phyloP scores from a whole-genome alignment of 2,113 vertebrate genomes.

The Paratilapia polleni region DNA sequence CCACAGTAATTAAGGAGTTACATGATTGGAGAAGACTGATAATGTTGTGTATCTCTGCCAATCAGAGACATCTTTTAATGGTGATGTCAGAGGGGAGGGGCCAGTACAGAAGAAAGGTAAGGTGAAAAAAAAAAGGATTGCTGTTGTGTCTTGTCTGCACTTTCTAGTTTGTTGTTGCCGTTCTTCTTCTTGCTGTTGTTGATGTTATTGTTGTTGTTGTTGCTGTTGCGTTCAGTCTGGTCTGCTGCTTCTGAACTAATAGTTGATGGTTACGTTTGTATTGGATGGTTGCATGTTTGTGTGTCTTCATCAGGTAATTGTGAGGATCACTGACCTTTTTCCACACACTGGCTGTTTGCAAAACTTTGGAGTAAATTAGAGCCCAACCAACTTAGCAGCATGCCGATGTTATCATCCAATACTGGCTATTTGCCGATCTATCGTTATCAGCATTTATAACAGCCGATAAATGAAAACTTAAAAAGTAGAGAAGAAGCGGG shows the following conservation, averaged over 20 bases:
- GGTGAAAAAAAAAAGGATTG: not conserved
- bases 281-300: not conserved
- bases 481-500: no score
- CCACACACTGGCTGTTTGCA: not conserved
- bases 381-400: not conserved
- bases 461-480: no score
- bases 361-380: not conserved
- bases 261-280: not conserved
- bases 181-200: no score
- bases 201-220: not conserved
- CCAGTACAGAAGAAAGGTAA: constrained; percentile 65
- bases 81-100: constrained; percentile 63
- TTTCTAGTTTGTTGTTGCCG: not conserved
- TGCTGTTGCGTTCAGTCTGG: not conserved
- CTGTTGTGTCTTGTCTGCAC: not conserved
- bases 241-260: not conserved
- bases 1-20: not conserved
- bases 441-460: no score
- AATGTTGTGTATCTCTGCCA: constrained; percentile 24
- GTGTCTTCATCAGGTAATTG: not conserved
- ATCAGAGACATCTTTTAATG: constrained; percentile 73
- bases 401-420: not conserved
- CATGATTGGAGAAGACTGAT: not conserved
- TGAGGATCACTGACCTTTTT: not conserved
- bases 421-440: no score